A percentile compares a stretch with the other conserved stretches of the same genome.
Conservation (phyloP, 2,113 vertebrate genomes). For the Solenodon paradoxus region DNA sequence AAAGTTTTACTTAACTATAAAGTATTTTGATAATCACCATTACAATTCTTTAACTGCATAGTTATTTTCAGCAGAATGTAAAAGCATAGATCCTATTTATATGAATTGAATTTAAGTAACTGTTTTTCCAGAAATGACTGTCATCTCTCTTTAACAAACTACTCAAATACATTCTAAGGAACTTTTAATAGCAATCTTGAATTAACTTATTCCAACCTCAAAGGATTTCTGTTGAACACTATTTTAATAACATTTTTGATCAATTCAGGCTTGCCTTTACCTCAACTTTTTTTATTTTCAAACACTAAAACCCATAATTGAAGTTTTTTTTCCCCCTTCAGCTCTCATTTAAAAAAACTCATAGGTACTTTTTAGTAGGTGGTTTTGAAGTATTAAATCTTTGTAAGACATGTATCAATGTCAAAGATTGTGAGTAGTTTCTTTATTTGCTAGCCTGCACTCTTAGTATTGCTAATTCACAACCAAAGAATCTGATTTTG, state of each 20-base stretch:
- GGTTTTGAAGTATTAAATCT: background rate
- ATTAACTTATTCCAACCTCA: background rate
- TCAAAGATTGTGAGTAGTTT: background rate
- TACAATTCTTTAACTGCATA: background rate
- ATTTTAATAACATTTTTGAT: background rate
- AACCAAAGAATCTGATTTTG: background rate
- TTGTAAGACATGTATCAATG: background rate
- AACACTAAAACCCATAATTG: background rate
- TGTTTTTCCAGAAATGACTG: background rate
- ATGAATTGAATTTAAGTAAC: background rate
- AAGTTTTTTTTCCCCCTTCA: background rate
- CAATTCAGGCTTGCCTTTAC: background rate
- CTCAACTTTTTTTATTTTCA: background rate
- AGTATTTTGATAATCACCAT: background rate
- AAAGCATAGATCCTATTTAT: background rate
- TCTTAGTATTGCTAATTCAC: background rate
- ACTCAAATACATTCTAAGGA: slow-evolving; percentile 25
- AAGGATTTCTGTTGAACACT: background rate
- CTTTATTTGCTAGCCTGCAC: background rate
- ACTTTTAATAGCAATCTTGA: background rate
- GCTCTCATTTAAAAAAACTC: background rate
- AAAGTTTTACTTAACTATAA: background rate
- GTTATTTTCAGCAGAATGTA: background rate
- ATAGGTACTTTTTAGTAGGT: background rate
- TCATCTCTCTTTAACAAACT: slow-evolving; percentile 9